Percentiles rank a stretch among this genome's conserved stretches.
Evolutionary conservation across 2,113 vertebrate genomes (phyloP).

Genomic region (Colistium nudipinnis): DNA sequence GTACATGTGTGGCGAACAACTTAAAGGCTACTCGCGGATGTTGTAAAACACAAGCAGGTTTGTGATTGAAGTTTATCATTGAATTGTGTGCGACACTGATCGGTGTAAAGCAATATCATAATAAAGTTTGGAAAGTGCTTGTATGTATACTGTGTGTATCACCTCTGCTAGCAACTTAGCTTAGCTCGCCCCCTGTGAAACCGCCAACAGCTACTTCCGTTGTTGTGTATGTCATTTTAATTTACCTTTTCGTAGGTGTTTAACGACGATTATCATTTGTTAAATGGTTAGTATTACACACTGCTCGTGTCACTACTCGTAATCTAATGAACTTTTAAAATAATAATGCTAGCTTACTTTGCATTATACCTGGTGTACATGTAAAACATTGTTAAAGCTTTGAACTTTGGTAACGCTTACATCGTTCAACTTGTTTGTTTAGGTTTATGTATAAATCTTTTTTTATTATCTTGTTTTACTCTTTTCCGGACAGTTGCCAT

Average conservation of each 20-base stretch:
- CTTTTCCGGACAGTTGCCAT: neutral
- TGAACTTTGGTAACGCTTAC: no score
- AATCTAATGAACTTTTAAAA: no score
- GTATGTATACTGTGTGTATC: neutral
- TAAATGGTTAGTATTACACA: no score
- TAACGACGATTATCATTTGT: no score
- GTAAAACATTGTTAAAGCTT: no score
- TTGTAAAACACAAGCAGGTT: slow-evolving; percentile 48
- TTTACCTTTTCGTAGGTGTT: no score
- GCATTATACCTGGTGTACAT: no score
- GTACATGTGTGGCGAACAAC: slow-evolving; percentile 41
- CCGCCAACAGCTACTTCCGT: slow-evolving; percentile 8
- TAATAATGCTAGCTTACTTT: no score
- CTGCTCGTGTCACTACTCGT: no score
- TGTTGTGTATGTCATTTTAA: neutral
- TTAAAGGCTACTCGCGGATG: neutral
- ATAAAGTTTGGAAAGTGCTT: neutral
- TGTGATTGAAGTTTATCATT: neutral
- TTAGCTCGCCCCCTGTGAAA: neutral
- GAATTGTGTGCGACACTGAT: fast-evolving
- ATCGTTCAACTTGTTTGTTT: no score
- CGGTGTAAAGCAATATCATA: fast-evolving
- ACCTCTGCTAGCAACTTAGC: slow-evolving; percentile 1
- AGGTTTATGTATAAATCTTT: no score
- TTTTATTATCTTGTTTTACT: neutral